phyloP scores from a whole-genome alignment of 2,888 invertebrate species.

The Hesperia comma region DNA sequence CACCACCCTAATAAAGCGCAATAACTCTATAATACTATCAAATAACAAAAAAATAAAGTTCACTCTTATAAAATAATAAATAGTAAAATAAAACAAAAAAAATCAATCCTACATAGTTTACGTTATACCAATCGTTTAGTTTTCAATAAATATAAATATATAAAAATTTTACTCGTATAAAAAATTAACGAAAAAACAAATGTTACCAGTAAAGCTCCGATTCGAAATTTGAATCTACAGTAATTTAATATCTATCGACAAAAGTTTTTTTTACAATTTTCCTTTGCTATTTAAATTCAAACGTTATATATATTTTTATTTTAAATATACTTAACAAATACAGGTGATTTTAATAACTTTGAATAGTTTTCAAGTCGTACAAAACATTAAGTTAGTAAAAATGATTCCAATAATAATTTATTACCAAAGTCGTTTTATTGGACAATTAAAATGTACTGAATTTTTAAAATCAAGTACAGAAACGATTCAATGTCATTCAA shows the following conservation, averaged over 20 bases:
- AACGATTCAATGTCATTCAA: conserved; percentile 12
- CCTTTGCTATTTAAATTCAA: conserved; percentile 47
- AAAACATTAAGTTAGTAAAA: not conserved
- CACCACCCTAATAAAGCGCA: conserved; percentile 54
- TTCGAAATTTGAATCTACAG: conserved; percentile 58
- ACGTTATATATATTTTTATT: conserved; percentile 62
- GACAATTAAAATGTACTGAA: no score
- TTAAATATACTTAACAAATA: conserved; percentile 31
- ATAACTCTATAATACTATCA: conserved; percentile 62
- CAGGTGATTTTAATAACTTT: conserved; percentile 45
- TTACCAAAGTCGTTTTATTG: not conserved
- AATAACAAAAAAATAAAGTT: conserved; percentile 66
- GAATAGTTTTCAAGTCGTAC: conserved; percentile 29
- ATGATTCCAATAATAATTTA: not conserved
- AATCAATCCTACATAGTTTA: conserved; percentile 56
- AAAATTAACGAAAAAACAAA: conserved; percentile 42
- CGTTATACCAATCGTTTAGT: conserved; percentile 51
- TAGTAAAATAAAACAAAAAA: conserved; percentile 55
- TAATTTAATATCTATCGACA: conserved; percentile 43
- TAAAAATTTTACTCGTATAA: conserved; percentile 48
- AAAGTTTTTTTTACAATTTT: conserved; percentile 37
- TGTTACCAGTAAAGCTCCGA: conserved; percentile 64
- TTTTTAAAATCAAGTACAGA: no score
- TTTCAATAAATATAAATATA: conserved; percentile 68
- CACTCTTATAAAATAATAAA: conserved; percentile 51